These are phyloP conservation scores for Drosophila paulistorum DNA, from an alignment of 1,140 invertebrate genomes.

Conservation along the genomic window DNA sequence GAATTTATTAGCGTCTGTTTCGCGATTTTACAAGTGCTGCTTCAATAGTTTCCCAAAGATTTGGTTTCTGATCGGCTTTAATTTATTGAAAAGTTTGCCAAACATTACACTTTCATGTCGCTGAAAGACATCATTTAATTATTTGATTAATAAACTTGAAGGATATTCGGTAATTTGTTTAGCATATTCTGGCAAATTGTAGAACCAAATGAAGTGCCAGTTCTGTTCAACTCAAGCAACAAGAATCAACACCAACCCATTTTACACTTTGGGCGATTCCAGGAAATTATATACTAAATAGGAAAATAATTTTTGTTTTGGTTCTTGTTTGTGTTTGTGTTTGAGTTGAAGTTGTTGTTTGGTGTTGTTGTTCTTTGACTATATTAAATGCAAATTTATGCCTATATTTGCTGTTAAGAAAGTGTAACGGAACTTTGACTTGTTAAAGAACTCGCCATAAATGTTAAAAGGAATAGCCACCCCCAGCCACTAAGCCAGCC, in stretches of 20 bases:
- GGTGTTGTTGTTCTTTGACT: conserved; percentile 48
- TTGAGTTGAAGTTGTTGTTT: background rate
- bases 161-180: no score
- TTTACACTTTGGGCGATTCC: conserved; percentile 17
- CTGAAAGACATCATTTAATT: no score
- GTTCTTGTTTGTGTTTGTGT: conserved; percentile 41
- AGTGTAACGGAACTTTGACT: conserved; percentile 69
- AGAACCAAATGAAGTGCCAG: background rate
- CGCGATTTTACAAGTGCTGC: no score
- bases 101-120: no score
- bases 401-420: conserved; percentile 67
- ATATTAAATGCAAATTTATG: conserved; percentile 80
- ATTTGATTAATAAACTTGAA: no score
- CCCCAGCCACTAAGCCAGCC: no score
- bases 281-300: conserved; percentile 81
- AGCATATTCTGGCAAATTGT: conserved; percentile 11
- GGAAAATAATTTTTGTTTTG: conserved; percentile 76
- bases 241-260: background rate
- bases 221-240: background rate
- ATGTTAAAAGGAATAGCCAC: no score
- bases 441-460: background rate
- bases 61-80: no score
- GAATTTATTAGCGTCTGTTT: no score
- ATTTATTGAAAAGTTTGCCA: no score
- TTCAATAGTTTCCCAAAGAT: no score